A percentile compares a stretch with the other conserved stretches of the same genome.
These are phyloP conservation scores for Steinernema hermaphroditum DNA, from an alignment of 2,888 invertebrate genomes.

Conservation along the genomic window DNA sequence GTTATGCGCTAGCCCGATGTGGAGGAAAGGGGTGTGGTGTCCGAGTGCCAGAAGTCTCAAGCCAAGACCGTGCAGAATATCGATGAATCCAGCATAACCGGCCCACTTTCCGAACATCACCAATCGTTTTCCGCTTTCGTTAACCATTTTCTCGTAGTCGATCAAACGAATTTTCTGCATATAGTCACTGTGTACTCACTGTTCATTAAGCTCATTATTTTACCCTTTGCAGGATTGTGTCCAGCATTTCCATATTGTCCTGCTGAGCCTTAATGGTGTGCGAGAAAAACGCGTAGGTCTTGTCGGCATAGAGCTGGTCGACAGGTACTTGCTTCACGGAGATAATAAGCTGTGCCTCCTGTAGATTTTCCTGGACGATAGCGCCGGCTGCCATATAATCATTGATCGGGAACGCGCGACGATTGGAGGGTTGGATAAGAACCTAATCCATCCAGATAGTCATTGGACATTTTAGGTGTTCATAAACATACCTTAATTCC, in stretches of 20 bases:
- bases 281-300: constrained; percentile 97
- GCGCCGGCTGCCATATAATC: constrained; percentile 90
- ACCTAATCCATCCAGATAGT: constrained; percentile 71
- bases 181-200: constrained; percentile 68
- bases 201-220: background rate
- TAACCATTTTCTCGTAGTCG: constrained; percentile 94
- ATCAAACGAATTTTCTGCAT: constrained; percentile 85
- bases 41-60: constrained; percentile 88
- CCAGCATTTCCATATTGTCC: constrained; percentile 92
- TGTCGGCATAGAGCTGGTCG: constrained; percentile 87
- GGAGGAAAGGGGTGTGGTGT: constrained; percentile 98
- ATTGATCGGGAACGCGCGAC: constrained; percentile 92
- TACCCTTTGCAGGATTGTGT: constrained; percentile 84
- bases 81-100: constrained; percentile 95
- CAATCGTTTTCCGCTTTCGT: constrained; percentile 82
- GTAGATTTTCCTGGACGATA: constrained; percentile 89
- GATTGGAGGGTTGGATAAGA: constrained; percentile 94
- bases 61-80: constrained; percentile 95
- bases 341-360: constrained; percentile 91
- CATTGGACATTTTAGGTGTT: background rate
- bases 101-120: constrained; percentile 99
- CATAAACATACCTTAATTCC: constrained; percentile 74
- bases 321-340: constrained; percentile 86
- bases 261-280: constrained; percentile 99
- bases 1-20: constrained; percentile 96